A percentile compares a stretch with the other conserved stretches of the same genome.
These are phyloP conservation scores for Melanophora roralis DNA, from an alignment of 2,888 invertebrate genomes.

Conservation along the genomic window DNA sequence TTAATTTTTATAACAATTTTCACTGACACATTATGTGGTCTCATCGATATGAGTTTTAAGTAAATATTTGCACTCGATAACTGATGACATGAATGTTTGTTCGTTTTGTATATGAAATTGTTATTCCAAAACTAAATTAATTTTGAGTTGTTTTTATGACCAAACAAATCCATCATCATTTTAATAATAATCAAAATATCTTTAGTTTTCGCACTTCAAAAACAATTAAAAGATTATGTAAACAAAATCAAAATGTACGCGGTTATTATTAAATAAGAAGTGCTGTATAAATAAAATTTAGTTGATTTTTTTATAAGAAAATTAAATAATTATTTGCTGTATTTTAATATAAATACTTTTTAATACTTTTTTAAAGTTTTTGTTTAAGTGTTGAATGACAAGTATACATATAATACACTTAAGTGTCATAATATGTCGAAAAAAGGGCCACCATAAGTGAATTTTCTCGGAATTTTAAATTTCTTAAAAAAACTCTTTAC, in stretches of 20 bases:
- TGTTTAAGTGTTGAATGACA: conserved; percentile 24
- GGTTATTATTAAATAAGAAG: not conserved
- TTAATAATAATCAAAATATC: conserved; percentile 19
- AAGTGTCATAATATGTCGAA: not conserved
- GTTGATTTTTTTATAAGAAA: not conserved
- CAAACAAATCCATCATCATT: conserved; percentile 33
- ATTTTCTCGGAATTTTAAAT: conserved; percentile 14
- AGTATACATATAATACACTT: not conserved
- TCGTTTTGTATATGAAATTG: not conserved
- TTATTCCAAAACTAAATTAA: not conserved
- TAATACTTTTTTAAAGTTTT: not conserved
- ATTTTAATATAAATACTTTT: conserved; percentile 22
- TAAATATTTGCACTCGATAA: conserved; percentile 52
- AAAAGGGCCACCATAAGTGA: not conserved
- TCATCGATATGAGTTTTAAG: conserved; percentile 3
- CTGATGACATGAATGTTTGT: conserved; percentile 26
- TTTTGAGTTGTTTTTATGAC: not conserved
- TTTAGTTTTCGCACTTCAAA: conserved; percentile 51
- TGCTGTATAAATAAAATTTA: conserved; percentile 5
- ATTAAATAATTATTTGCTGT: conserved; percentile 23
- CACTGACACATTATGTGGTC: conserved; percentile 11
- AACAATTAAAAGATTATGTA: conserved; percentile 47
- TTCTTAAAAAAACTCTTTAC: conserved; percentile 13
- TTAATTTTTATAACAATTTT: conserved; percentile 29
- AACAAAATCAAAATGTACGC: not conserved